Evolutionary conservation across 2,888 invertebrate genomes (phyloP), one percentile per base, ranked within the genome.

Genomic region (Leucoptera coffeella): DNA sequence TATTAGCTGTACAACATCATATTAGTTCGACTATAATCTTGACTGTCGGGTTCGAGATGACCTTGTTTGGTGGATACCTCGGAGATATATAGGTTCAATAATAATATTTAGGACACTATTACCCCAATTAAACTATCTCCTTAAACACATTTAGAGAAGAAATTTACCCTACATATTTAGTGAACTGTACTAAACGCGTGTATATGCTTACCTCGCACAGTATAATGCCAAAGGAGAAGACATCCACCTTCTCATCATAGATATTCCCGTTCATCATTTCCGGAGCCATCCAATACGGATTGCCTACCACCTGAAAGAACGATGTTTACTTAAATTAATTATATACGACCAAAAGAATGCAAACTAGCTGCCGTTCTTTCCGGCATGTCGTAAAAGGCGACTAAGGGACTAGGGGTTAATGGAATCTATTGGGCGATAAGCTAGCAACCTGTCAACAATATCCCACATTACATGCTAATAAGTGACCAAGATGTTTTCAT

Each of bases 221-320:
- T 32, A 95, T 85, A 36, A 95, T 94, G 15, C 95, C 95, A 57
- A 90, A 95, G 14, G 93, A 93, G 59, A 95, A 95, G 32, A 95
- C 85, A 47, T 95, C 95, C 1, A 95, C 95, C 56, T 92, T 92
- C 51, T 95, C 94, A 47, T 95, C 94, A 52, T 95, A 95, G 36
- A 88, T 87, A 43, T 90, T 87, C 12, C 93, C 93, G 52, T 88
- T 91, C 89, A 95, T 90, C 95, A 95, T 95, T 59, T 95, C 95
- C 1, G 95, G 95, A 1, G 95, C 95, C 95, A 95, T 95, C 93
- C 94, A 95, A 58, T 93, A 95, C 1, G 95, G 94, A 73, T 92
- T 94, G 2, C 95, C 95, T 0, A 95, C 95, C 14, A 95, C 69
- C 69, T 71, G 48, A 4, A 7, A 17, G 17, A 6, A 17, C 9